A percentile compares a stretch with the other conserved stretches of the same genome.
phyloP scores from a whole-genome alignment of 1,140 invertebrate genomes.

The Hormaphis cornu region DNA sequence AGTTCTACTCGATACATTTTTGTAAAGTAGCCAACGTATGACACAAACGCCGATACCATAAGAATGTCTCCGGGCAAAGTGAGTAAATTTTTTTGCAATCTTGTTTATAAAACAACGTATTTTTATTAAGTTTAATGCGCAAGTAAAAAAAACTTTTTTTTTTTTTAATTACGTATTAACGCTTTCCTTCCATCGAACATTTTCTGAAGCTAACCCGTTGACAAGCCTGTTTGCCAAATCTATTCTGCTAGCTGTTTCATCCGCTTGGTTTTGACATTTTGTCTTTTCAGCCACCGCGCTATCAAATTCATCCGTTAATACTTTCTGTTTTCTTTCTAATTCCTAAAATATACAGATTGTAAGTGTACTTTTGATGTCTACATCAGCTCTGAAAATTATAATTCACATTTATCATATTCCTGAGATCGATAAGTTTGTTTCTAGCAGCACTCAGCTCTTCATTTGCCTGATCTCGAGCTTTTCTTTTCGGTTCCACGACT shows the following conservation, averaged over 20 bases:
- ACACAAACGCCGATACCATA: constrained; percentile 85
- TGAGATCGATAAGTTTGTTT: constrained; percentile 61
- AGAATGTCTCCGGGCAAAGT: constrained; percentile 84
- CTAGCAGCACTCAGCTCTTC: constrained; percentile 69
- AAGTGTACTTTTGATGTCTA: not conserved
- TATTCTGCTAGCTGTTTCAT: constrained; percentile 72
- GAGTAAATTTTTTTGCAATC: constrained; percentile 50
- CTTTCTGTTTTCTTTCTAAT: constrained; percentile 65
- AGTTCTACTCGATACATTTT: constrained; percentile 72
- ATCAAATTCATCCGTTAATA: constrained; percentile 72
- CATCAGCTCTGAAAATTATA: not conserved
- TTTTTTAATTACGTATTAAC: constrained; percentile 49
- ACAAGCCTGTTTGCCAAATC: constrained; percentile 86
- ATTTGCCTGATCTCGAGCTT: constrained; percentile 68
- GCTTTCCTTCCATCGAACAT: constrained; percentile 70
- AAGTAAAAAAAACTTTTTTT: no score
- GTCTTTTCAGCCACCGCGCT: constrained; percentile 75
- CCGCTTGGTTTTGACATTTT: constrained; percentile 77
- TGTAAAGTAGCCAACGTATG: constrained; percentile 89
- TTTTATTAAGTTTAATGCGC: no score
- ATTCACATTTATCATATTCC: constrained; percentile 37
- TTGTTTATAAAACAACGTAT: constrained; percentile 37
- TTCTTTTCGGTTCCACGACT: constrained; percentile 82
- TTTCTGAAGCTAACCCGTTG: constrained; percentile 85
- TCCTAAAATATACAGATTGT: constrained; percentile 44